These are phyloP conservation scores for Poecilia gillii DNA, from an alignment of 2,797 vertebrate species.

Conservation along the genomic window DNA sequence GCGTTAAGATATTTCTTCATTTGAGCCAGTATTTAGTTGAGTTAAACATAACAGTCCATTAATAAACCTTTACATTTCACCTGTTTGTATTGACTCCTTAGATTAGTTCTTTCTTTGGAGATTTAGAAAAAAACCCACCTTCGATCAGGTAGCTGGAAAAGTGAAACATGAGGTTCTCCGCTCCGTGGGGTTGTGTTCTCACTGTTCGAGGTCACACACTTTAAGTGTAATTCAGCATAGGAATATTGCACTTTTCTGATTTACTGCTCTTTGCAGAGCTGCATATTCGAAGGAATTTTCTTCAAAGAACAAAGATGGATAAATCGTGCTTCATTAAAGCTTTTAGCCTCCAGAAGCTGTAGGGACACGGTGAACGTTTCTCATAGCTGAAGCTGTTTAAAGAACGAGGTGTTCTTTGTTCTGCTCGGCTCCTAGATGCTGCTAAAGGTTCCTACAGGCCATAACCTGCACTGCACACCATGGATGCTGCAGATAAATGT, in stretches of 20 bases:
- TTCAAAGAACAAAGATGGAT: conserved; percentile 8
- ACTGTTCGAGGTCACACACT: conserved; percentile 20
- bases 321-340: conserved; percentile 1
- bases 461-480: background rate
- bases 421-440: background rate
- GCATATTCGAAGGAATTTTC: conserved; percentile 11
- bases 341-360: conserved; percentile 29
- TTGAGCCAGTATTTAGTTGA: background rate
- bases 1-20: background rate
- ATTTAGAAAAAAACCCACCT: background rate
- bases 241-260: conserved; percentile 28
- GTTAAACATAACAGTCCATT: background rate
- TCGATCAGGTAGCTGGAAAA: background rate
- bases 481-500: conserved; percentile 13
- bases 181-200: conserved; percentile 1
- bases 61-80: background rate
- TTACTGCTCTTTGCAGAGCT: conserved; percentile 3
- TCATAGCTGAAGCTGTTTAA: conserved; percentile 10
- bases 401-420: background rate
- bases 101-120: background rate
- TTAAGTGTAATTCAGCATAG: conserved; percentile 4
- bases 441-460: background rate
- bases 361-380: conserved; percentile 6
- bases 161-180: background rate
- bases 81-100: background rate